Evolutionary conservation across 2,888 invertebrate genomes (phyloP).

Genomic region (Harpalus rufipes): DNA sequence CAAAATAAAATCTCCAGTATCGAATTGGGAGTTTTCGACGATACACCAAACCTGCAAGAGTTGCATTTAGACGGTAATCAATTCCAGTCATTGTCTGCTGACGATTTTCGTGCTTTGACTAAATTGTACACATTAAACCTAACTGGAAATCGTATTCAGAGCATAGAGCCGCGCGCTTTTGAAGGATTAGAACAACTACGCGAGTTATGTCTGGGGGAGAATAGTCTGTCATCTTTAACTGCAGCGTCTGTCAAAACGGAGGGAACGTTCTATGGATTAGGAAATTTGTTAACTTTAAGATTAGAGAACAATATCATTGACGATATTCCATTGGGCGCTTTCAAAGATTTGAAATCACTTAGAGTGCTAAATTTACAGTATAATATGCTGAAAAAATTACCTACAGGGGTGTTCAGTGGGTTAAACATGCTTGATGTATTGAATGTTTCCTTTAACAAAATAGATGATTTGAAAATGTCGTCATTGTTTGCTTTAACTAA

Average conservation of each 20-base stretch:
- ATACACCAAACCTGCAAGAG: slow-evolving; percentile 55
- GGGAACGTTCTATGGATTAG: slow-evolving; percentile 59
- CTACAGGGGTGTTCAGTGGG: slow-evolving; percentile 59
- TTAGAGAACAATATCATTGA: slow-evolving; percentile 49
- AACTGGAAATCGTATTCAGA: slow-evolving; percentile 50
- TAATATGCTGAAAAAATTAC: slow-evolving; percentile 57
- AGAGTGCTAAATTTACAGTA: slow-evolving; percentile 51
- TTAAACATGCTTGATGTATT: slow-evolving; percentile 46
- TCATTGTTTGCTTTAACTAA: slow-evolving; percentile 53
- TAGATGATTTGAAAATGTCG: slow-evolving; percentile 52
- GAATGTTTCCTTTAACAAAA: slow-evolving; percentile 58
- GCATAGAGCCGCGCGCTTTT: slow-evolving; percentile 58
- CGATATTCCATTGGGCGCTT: slow-evolving; percentile 48
- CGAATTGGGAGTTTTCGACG: slow-evolving; percentile 57
- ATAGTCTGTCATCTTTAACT: slow-evolving; percentile 34
- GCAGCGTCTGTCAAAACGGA: slow-evolving; percentile 30
- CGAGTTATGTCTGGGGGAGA: slow-evolving; percentile 42
- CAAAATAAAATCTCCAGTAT: slow-evolving; percentile 56
- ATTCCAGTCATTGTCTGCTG: slow-evolving; percentile 25
- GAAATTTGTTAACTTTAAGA: slow-evolving; percentile 47
- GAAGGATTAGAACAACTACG: slow-evolving; percentile 47
- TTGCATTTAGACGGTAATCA: slow-evolving; percentile 62
- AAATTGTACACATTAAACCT: slow-evolving; percentile 57
- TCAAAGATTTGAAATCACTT: slow-evolving; percentile 56
- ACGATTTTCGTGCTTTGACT: slow-evolving; percentile 48